phyloP scores from a whole-genome alignment of 35 echinoderm and acorn worm genomes.

The Strongylocentrotus purpuratus region DNA sequence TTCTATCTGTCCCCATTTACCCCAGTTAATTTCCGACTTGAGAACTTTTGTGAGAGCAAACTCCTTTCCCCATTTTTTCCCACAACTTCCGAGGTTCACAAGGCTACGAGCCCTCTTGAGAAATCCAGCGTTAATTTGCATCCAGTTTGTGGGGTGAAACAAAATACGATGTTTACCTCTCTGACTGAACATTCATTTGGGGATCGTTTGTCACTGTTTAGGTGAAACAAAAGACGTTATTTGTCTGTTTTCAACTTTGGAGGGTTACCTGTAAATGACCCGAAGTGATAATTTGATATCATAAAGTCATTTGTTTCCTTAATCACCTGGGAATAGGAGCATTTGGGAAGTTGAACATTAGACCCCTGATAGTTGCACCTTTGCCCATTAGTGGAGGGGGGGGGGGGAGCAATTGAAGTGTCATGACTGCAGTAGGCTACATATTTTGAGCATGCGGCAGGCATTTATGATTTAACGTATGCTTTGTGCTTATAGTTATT shows the following conservation, averaged over 20 bases:
- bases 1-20: neutral
- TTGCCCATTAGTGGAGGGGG: neutral
- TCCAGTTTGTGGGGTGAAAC: neutral
- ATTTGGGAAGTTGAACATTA: neutral
- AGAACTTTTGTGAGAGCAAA: neutral
- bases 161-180: neutral
- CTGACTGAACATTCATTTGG: neutral
- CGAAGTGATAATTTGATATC: neutral
- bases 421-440: neutral
- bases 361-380: neutral
- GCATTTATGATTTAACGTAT: neutral
- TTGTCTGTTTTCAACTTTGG: neutral
- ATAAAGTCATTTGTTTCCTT: neutral
- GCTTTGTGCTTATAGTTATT: neutral
- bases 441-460: neutral
- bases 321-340: neutral
- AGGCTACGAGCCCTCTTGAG: neutral
- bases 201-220: neutral
- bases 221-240: neutral
- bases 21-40: neutral
- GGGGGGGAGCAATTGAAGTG: neutral
- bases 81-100: neutral
- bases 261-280: conserved; percentile 16
- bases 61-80: neutral
- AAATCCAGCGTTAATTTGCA: neutral